A percentile compares a stretch with the other conserved stretches of the same genome.
Evolutionary conservation across 37 sponge, comb jelly and placozoan genomes (phyloP).

Genomic region (Axinella damicornis): DNA sequence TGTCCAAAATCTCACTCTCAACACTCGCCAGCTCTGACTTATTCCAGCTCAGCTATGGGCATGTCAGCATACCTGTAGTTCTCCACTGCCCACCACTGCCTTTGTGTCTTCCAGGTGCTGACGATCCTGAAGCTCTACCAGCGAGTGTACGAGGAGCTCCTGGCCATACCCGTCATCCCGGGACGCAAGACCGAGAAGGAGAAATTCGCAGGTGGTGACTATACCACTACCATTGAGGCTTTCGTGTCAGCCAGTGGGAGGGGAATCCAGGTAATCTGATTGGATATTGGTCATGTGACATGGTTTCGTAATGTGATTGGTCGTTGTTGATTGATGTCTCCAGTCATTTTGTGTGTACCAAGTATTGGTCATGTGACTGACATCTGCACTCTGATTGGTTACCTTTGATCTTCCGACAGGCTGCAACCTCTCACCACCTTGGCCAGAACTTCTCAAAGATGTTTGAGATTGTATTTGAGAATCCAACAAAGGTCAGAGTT

Average conservation of each 20-base stretch:
- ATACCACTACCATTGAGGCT: constrained; percentile 97
- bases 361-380: constrained; percentile 6
- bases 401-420: constrained; percentile 57
- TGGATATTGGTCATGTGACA: not conserved
- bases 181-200: constrained; percentile 98
- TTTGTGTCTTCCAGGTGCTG: constrained; percentile 64
- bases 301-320: not conserved
- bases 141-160: constrained; percentile 94
- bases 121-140: constrained; percentile 89
- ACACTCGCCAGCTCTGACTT: no score
- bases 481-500: constrained; percentile 66
- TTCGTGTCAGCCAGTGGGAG: constrained; percentile 94
- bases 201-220: constrained; percentile 99
- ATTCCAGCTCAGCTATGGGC: no score
- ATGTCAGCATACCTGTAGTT: no score
- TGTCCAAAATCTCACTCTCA: no score
- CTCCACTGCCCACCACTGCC: not conserved
- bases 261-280: constrained; percentile 88
- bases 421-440: constrained; percentile 98
- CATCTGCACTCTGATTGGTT: not conserved
- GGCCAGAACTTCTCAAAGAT: constrained; percentile 99
- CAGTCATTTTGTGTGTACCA: not conserved
- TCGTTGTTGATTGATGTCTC: no score
- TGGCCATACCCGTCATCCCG: constrained; percentile 96
- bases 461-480: constrained; percentile 95